phyloP scores from a whole-genome alignment of 2,113 vertebrate species.

The Dipodomys spectabilis region DNA sequence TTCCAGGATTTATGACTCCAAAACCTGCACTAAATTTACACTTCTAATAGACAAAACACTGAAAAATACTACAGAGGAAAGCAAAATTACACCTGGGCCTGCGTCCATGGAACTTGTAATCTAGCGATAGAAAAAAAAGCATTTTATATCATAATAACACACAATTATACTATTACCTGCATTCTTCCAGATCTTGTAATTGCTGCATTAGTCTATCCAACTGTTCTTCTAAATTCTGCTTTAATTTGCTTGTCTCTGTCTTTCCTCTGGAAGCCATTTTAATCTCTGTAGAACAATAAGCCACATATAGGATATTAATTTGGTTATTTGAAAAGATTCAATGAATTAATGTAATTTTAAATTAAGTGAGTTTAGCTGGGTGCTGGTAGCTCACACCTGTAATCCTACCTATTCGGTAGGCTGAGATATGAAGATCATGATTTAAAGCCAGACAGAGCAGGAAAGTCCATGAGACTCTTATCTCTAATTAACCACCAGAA shows the following conservation, averaged over 20 bases:
- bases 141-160: not conserved
- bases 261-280: slow-evolving; percentile 97
- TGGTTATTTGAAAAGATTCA: not conserved
- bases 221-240: slow-evolving; percentile 98
- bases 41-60: slow-evolving; percentile 19
- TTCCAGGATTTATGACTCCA: not conserved
- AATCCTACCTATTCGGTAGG: too few relatives aligned
- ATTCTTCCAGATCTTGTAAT: slow-evolving; percentile 97
- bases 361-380: not conserved
- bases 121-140: not conserved
- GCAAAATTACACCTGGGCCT: not conserved
- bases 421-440: too few relatives aligned
- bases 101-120: not conserved
- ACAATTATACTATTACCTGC: slow-evolving; percentile 89
- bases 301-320: slow-evolving; percentile 1
- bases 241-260: slow-evolving; percentile 95
- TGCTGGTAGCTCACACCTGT: too few relatives aligned
- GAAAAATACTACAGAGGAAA: not conserved
- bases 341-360: slow-evolving; percentile 17
- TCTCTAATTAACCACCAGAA: too few relatives aligned
- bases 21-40: not conserved
- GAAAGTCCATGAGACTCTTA: too few relatives aligned
- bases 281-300: slow-evolving; percentile 59
- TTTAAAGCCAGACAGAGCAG: too few relatives aligned
- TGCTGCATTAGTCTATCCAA: slow-evolving; percentile 98